Evolutionary conservation across 2,113 vertebrate genomes (phyloP).

Genomic region (Tragelaphus scriptus): DNA sequence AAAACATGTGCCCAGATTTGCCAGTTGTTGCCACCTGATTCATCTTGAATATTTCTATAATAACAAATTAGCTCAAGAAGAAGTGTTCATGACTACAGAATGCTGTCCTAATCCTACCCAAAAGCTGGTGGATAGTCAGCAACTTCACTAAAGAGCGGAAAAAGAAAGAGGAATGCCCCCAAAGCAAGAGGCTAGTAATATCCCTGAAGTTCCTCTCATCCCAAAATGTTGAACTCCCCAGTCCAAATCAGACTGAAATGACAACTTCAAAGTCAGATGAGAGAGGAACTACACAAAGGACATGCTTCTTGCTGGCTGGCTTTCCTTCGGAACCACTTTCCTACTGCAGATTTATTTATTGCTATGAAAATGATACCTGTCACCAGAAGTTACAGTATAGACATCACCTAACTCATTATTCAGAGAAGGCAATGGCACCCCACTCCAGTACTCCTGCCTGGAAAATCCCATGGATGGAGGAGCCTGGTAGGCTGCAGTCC

Average conservation of each 20-base stretch:
- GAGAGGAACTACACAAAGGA: neutral
- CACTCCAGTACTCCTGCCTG: too few relatives aligned
- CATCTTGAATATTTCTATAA: conserved; percentile 44
- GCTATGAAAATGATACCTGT: neutral
- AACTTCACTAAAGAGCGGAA: neutral
- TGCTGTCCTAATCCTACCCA: neutral
- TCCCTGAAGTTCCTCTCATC: neutral
- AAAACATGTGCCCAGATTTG: neutral
- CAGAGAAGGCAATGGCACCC: too few relatives aligned
- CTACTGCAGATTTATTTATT: neutral
- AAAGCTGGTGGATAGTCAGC: neutral
- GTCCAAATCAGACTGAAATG: neutral
- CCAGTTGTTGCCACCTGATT: neutral
- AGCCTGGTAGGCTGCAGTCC: too few relatives aligned
- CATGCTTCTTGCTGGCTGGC: neutral
- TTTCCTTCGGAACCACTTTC: neutral
- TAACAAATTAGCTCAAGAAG: neutral
- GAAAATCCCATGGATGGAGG: too few relatives aligned
- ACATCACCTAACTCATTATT: neutral
- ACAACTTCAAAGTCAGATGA: conserved; percentile 9
- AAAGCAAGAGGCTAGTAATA: neutral
- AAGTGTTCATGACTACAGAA: neutral
- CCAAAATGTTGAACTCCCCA: neutral
- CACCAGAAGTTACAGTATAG: neutral
- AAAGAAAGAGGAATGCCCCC: neutral